Evolutionary conservation across 2,797 vertebrate species (phyloP), one percentile per base, ranked within the genome.

Genomic region (Melanotaenia maccullochi): DNA sequence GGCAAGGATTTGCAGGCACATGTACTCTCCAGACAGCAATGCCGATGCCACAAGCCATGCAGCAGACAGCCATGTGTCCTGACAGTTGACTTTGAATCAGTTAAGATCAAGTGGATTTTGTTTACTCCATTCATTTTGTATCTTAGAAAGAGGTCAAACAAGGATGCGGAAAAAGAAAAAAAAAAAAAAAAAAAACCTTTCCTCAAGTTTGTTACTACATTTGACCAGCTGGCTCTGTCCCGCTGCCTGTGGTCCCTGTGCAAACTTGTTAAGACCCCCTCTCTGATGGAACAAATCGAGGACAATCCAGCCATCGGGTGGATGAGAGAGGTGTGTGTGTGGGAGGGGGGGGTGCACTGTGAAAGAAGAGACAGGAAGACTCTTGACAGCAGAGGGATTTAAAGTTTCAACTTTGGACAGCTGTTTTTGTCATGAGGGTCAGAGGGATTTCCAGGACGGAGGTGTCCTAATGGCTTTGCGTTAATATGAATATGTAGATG

Each of bases 81-180:
- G 89, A 92, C 90, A 89, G 91, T 79, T 90, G 88, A 90, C 89
- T 90, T 89, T 90, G 83, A 89, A 83, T 85, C 82, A 74, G 78
- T 79, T 51, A 55, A 76, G 73, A 89, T 83, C 68, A 65, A 76
- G 73, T 88, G 75, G 56, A 83, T 87, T 85, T 88, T 87, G 72
- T 85, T 86, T 83, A 57, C 81, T 56, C 9, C 49, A 5, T 49
- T 47, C 69, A 1, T 52, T 62, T 66, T 67, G 24, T 76, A 62
- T 42, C 22, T 28, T 64, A 62, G 14, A 42, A 16, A 60, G 67
- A 75, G 66, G 84, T 77, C 60, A 64, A 44, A 3, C 64, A 65
- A 89, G 76, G 90, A 87, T 78, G 32, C 7, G 6, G 32, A 8
- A 33, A 33, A 33, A 6, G 3, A 33, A 33, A 7, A 71, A 25